A percentile compares a stretch with the other conserved stretches of the same genome.
These are phyloP conservation scores for Dufourea novaeangliae DNA, from an alignment of 1,140 invertebrate genomes.

Conservation along the genomic window DNA sequence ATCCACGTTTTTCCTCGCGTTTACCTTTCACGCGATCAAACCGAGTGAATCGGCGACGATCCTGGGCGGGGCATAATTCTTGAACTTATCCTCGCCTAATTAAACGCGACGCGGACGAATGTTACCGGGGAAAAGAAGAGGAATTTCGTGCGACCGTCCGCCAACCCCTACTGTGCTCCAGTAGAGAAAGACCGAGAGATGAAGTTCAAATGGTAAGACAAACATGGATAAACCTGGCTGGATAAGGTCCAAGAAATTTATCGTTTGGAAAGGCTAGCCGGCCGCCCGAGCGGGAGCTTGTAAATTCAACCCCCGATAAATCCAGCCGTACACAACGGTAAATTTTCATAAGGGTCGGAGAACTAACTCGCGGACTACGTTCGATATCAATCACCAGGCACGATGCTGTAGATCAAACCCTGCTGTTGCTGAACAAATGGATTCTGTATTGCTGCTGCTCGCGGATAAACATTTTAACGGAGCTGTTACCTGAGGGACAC, in stretches of 20 bases:
- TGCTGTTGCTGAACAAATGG: neutral
- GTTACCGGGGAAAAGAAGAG: neutral
- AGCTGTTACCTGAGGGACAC: too few species aligned
- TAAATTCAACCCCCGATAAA: slow-evolving; percentile 61
- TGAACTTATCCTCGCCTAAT: slow-evolving; percentile 27
- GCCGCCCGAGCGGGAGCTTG: slow-evolving; percentile 19
- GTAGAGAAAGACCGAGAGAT: too few species aligned
- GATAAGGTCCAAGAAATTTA: slow-evolving; percentile 69
- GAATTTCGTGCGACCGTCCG: neutral
- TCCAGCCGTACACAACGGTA: slow-evolving; percentile 52
- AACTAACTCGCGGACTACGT: neutral
- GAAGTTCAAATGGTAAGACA: slow-evolving; percentile 61
- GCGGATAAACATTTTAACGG: too few species aligned
- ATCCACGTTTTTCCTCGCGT: neutral
- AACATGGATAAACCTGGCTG: slow-evolving; percentile 63
- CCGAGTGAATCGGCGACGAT: slow-evolving; percentile 14
- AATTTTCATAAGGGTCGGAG: slow-evolving; percentile 60
- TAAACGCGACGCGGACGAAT: slow-evolving; percentile 21
- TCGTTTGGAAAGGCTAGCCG: slow-evolving; percentile 58
- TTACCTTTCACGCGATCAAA: neutral
- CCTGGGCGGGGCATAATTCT: slow-evolving; percentile 19
- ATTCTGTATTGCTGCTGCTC: too few species aligned
- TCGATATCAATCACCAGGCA: slow-evolving; percentile 4
- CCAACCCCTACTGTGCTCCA: too few species aligned
- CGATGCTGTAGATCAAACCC: neutral